Base-by-base conservation (phyloP, 2,797 vertebrate species). In the Fringilla coelebs region DNA sequence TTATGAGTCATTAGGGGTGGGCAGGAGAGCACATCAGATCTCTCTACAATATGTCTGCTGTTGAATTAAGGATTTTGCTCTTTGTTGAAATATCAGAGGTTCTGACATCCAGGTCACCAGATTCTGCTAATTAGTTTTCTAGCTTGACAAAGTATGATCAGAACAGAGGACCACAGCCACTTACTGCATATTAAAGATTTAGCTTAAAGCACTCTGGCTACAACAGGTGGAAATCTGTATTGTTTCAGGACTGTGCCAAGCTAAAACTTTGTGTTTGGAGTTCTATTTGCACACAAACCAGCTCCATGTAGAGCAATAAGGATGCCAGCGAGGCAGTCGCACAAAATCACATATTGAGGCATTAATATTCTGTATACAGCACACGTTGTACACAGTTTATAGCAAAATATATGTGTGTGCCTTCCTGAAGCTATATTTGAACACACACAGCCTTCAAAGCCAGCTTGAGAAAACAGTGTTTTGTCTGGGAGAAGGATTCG, bases 391-490 rank as follows among this genome's bases (percentile, higher is more conserved):
- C 91, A 84, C 91, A 95, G 94, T 88, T 96, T 96, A 94, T 94
- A 82, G 96, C 94, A 97, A 96, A 97, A 96, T 96, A 95, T 95
- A 94, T 86, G 93, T 93, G 91, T 84, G 88, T 94, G 54, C 93
- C 85, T 90, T 96, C 92, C 92, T 90, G 91, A 67, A 96, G 91
- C 89, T 97, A 96, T 94, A 96, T 96, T 96, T 96, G 92, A 94
- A 67, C 74, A 40, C 78, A 52, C 41, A 25, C 55, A 76, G 93
- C 8, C 94, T 94, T 91, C 95, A 96, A 95, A 97, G 94, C 79
- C 95, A 96, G 91, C 94, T 94, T 89, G 90, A 89, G 94, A 71
- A 94, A 94, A 32, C 16, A 86, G 88, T 95, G 92, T 97, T 95
- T 94, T 95, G 96, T 96, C 96, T 94, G 94, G 96, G 95, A 89